Evolutionary conservation across 2,797 vertebrate species (phyloP), one percentile per base, ranked within the genome.

Genomic region (Pogonophryne albipinna): DNA sequence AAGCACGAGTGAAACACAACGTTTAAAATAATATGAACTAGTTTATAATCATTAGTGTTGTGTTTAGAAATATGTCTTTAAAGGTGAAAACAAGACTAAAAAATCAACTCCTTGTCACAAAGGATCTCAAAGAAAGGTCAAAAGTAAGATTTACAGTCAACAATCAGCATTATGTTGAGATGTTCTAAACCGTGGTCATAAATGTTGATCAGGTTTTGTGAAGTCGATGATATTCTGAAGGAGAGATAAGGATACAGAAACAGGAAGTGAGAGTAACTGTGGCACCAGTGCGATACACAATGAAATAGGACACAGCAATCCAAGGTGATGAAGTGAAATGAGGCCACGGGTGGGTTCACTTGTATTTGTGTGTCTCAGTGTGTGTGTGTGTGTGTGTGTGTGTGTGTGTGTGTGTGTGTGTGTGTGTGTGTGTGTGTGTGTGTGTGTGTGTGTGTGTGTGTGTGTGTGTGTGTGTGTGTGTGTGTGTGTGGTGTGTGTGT

Each of bases 311-410:
- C 71, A 83, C 38, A 68, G 57, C 76, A 76, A 17, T 77, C 56
- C 76, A 63, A 83, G 74, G 73, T 73, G 57, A 70, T 52, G 31
- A 49, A 50, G 58, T 73, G 66, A 82, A 68, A 20, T 59, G 42
- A 85, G 82, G 66, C 74, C 67, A 67, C 61, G 72, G 72, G 82
- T 85, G 82, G 84, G 79, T 85, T 79, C 10, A 68, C 79, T 71
- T 76, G 51, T 57, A 13, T 58, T 10, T 42, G 44, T 52, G 59
- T 71, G 67, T 34, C 8, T 34, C 34, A 8, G n/a, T 51, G 57
- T 66, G 15, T 53, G 74, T 50, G 62, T 50, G 10, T 10, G 49
- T 2, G 56, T 69, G 79, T 85, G 82, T 91, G 84, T 87, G 78
- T 81, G 20, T 20, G 23, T 41, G 58, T 68, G 64, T 51, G 51